Base-by-base conservation (phyloP, 2,797 vertebrate genomes). In the Anguilla pacifica region DNA sequence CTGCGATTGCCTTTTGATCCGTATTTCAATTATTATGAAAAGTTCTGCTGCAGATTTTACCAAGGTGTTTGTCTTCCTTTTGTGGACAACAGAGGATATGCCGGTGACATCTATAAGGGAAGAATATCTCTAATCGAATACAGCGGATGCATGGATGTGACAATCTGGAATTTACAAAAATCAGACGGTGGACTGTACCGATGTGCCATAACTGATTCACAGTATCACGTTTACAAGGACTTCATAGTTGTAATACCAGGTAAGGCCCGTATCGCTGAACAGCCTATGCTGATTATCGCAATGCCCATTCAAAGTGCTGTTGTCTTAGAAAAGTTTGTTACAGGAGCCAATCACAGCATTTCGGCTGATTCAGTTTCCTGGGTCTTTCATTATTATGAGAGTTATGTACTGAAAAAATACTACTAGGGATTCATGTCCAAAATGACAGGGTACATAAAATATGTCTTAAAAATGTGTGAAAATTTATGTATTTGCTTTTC, bases 181-280 rank as follows among this genome's bases (percentile, higher is more conserved):
- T 17, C 0, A 25, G 96, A 96, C 67, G 85, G 91, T 85, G 96
- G 96, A 22, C 91, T 55, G 84, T 97, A 96, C 91, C 94, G 93
- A 87, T 97, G 96, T 87, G 39, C 67, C 0, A 72, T 96, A 57
- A 13, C 25, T 19, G 88, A 86, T 43, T 25, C 61, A 51, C 55
- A 86, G 86, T 81, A 72, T 86, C 85, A 0, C 2, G 88, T 94
- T 49, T 95, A 93, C 89, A 82, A 0, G 1, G 92, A 94, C 88
- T 94, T 91, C 88, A 86, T 87, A 84, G 61, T 96, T 0, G 89
- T 92, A 79, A 86, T 94, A 67, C 88, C 87, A 77, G 95, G 95
- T 96, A 91, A 94, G 94, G 70, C 15, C 59, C 88, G 6, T 77
- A 39, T 77, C 43, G 31, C 35, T 39, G 3, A 6, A 43, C 35